These are phyloP conservation scores for Esox lucius DNA, from an alignment of 2,797 vertebrate genomes.

Conservation along the genomic window DNA sequence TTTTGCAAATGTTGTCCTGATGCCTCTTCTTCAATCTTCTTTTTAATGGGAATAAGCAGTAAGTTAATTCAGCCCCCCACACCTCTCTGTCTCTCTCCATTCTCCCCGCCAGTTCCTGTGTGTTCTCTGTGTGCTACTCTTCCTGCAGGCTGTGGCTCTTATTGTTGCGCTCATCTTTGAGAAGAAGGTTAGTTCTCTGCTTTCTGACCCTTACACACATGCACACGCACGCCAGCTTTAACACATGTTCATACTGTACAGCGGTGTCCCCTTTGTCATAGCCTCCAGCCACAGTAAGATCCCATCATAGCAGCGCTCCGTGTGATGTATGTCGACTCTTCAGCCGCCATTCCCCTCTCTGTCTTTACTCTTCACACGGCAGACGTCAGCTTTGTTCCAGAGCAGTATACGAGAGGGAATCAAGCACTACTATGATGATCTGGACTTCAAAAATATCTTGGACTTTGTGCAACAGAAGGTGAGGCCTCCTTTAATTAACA, in stretches of 20 bases:
- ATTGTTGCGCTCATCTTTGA: conserved; percentile 83
- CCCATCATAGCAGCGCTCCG: not conserved
- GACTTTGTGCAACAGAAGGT: conserved; percentile 90
- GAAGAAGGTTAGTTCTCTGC: conserved; percentile 74
- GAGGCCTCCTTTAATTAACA: not conserved
- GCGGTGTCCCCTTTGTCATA: not conserved
- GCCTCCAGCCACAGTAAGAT: not conserved
- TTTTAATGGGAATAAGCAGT: too few species aligned
- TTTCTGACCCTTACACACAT: not conserved
- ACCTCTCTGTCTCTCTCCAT: not conserved
- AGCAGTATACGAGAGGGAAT: conserved; percentile 87
- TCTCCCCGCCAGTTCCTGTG: conserved; percentile 81
- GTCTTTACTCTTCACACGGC: not conserved
- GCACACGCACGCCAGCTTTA: not conserved
- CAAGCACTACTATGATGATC: conserved; percentile 90
- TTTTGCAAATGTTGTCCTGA: too few species aligned
- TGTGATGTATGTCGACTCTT: not conserved
- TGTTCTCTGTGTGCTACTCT: conserved; percentile 83
- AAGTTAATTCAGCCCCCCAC: not conserved
- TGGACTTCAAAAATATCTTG: conserved; percentile 94
- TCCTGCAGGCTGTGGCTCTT: conserved; percentile 79
- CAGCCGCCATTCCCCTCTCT: not conserved
- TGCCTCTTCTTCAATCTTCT: too few species aligned
- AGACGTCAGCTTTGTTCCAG: conserved; percentile 85
- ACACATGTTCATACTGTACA: not conserved